Base-by-base conservation (phyloP, 2,888 invertebrate species). In the Acronicta psi region DNA sequence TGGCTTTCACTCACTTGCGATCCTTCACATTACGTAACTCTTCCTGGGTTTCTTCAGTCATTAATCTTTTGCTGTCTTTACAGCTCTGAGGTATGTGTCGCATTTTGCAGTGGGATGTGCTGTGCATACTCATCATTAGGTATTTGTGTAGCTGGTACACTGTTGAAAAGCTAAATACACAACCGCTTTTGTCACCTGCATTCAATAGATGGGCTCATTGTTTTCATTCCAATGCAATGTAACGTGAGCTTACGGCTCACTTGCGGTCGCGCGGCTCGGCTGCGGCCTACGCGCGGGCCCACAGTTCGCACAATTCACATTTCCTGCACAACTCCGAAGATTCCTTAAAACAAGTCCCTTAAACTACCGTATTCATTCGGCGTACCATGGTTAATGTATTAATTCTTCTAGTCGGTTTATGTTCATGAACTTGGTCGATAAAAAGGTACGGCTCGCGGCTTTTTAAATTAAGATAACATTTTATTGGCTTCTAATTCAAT, bases 391-490 rank as follows among this genome's bases (percentile, higher is more conserved):
- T 64, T 73, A 67, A 78, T 80, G 82, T 74, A 82, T 81, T 76
- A 81, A 81, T 83, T 83, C 77, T 69, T 71, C 75, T 77, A 75
- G 75, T 83, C 68, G 70, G 60, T 73, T 84, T 83, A 85, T 75
- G 83, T 80, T 78, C 74, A 75, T 80, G 83, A 84, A 84, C 83
- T 78, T 81, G 75, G 82, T 84, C 85, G 79, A 87, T 87, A 86
- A 83, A 80, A 76, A 79, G 80, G 75, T 60, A 72, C 77, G 69
- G 82, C 84, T 81, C 81, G 80, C 79, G 74, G 81, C 83, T 84
- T 86, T 81, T 86, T 81, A 81, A 88, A 91, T 89, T 87, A 88
- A 90, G 89, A 92, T 92, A 90, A 91, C 86, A 81, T 89, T 92
- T 91, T 91, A 92, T 88, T 84, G 76, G 76, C 77, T 84, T 87